A percentile compares a stretch with the other conserved stretches of the same genome.
Evolutionary conservation across 2,113 vertebrate species (phyloP).

Genomic region (Odocoileus virginianus): DNA sequence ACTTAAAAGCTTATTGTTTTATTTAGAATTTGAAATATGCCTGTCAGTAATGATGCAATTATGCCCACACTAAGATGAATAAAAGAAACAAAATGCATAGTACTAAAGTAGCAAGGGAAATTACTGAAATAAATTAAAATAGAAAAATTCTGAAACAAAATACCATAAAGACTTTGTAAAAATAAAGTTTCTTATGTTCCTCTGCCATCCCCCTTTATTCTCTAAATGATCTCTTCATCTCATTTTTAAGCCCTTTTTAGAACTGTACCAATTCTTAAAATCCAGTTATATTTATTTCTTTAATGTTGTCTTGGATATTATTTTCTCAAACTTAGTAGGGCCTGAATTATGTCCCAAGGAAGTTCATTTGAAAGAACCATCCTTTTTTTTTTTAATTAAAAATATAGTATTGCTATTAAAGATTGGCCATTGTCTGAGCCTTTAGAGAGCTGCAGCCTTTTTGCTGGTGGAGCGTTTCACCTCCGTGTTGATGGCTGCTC

Average conservation of each 20-base stretch:
- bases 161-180: neutral
- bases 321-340: neutral
- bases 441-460: neutral
- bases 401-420: neutral
- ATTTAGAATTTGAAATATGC: constrained; percentile 44
- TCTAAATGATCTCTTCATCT: neutral
- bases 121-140: constrained; percentile 41
- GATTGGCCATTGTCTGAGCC: neutral
- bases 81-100: constrained; percentile 46
- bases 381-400: neutral
- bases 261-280: neutral
- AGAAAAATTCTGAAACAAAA: neutral
- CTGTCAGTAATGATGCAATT: constrained; percentile 41
- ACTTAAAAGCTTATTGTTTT: neutral
- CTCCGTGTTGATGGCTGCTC: neutral
- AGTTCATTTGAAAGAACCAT: neutral
- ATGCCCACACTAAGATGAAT: neutral
- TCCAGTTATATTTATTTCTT: neutral
- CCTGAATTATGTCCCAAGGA: neutral
- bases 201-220: neutral
- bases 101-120: constrained; percentile 41
- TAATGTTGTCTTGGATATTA: neutral
- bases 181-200: neutral
- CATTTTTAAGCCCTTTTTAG: neutral
- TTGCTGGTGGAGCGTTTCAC: neutral